These are phyloP conservation scores for Esox masquinongy DNA, from an alignment of 2,797 vertebrate genomes.

Conservation along the genomic window DNA sequence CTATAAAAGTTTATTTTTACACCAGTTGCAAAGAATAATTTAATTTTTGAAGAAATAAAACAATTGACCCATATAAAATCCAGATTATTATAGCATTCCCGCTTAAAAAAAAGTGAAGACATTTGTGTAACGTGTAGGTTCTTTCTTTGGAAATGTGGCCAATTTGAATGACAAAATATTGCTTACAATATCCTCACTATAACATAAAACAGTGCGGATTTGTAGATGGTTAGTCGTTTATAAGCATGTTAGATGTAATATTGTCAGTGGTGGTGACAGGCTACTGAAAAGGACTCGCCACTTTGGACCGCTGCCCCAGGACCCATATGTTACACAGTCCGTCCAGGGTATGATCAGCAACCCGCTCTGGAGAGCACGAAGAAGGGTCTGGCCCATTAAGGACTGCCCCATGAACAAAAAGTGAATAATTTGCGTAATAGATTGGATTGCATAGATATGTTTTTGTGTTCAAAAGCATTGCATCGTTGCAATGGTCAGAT, in stretches of 20 bases:
- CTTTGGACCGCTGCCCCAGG: slow-evolving; percentile 68
- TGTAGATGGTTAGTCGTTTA: background rate
- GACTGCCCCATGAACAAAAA: slow-evolving; percentile 30
- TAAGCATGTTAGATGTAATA: slow-evolving; percentile 12
- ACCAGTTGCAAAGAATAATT: background rate
- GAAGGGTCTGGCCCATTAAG: slow-evolving; percentile 47
- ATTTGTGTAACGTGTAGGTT: background rate
- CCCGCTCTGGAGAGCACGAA: slow-evolving; percentile 41
- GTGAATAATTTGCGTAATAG: slow-evolving; percentile 5
- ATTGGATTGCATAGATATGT: background rate
- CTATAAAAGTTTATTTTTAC: background rate
- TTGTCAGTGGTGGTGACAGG: background rate
- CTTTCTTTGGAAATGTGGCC: background rate
- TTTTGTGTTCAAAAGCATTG: background rate
- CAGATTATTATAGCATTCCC: background rate
- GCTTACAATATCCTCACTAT: background rate
- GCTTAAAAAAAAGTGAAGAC: background rate
- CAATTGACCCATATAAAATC: no score
- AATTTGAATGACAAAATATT: background rate
- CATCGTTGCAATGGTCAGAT: background rate
- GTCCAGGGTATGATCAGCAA: slow-evolving; percentile 66
- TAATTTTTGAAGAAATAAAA: background rate
- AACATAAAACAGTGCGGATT: background rate
- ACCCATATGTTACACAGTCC: slow-evolving; percentile 69
- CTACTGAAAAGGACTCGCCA: slow-evolving; percentile 20